These are phyloP conservation scores for Parthenolecanium corni DNA, from an alignment of 2,888 invertebrate species.

Conservation along the genomic window DNA sequence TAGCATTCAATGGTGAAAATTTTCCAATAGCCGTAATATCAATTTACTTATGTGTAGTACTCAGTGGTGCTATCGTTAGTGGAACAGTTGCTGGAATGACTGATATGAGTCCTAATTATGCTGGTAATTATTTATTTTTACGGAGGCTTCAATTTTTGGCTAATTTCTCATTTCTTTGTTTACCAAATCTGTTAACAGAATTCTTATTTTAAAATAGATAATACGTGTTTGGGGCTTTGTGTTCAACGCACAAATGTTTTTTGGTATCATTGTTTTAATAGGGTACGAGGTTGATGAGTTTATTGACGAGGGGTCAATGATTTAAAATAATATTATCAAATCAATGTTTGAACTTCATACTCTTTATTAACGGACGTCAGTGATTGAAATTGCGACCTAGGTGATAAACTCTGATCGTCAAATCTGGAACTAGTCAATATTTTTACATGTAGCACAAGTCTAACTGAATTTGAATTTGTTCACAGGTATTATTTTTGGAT, in stretches of 20 bases:
- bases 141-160: neutral
- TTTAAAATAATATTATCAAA: too few relatives aligned
- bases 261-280: too few relatives aligned
- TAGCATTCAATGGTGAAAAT: conserved; percentile 54
- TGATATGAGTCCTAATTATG: conserved; percentile 47
- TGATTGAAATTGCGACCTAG: too few relatives aligned
- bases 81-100: conserved; percentile 54
- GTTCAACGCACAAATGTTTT: too few relatives aligned
- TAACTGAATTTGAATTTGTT: conserved; percentile 27
- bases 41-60: conserved; percentile 49
- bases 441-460: neutral
- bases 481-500: conserved; percentile 48
- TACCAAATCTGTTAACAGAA: neutral
- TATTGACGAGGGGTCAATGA: too few relatives aligned
- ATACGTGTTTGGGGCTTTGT: too few relatives aligned
- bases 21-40: conserved; percentile 47
- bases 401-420: too few relatives aligned
- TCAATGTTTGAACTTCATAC: too few relatives aligned
- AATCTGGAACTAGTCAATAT: too few relatives aligned
- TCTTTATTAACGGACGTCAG: too few relatives aligned
- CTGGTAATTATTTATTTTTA: conserved; percentile 33
- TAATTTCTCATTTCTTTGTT: neutral
- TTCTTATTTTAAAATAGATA: too few relatives aligned
- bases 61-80: conserved; percentile 54
- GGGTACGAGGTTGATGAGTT: too few relatives aligned